Base-by-base conservation (phyloP, 2,797 vertebrate species). In the Sebastes ruberrimus region DNA sequence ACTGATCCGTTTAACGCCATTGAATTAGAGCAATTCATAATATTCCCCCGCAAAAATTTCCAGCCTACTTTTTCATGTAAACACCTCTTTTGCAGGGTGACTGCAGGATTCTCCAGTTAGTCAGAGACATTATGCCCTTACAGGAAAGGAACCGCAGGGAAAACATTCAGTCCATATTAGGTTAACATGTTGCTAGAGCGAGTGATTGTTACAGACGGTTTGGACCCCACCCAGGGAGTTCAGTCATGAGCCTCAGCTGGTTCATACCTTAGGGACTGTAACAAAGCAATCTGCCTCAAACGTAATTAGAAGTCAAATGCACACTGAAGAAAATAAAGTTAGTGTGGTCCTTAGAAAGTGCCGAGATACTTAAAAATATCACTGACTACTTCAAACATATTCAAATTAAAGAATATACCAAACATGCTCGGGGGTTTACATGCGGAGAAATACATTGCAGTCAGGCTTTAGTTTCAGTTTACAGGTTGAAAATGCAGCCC, bases 81-180 rank as follows among this genome's bases (percentile, higher is more conserved):
- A 82, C 49, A 74, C n/a, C 46, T 73, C 52, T 80, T 16, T 56
- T 13, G 16, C n/a, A 16, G 52, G 16, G 35, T 6, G 25, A 70
- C 10, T 16, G 2, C 59, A 59, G 83, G 61, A 66, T 28, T 76
- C 71, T 33, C 52, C 49, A 13, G 52, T 75, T 53, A 71, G 76
- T 65, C 53, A 32, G 71, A 81, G 25, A 59, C 33, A 59, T 89
- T 86, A 80, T 81, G 71, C 22, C 33, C 64, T 69, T 49, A 61
- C 77, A 84, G 85, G 69, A 89, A 81, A 78, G 85, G 74, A 82
- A 57, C 71, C 20, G 33, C 3, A 23, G 38, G 69, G 76, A 68
- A 77, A 79, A 72, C 70, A 27, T 72, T 87, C 67, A 46, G 76
- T 61, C 91, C 92, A 90, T 93, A 93, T 94, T 92, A 89, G 92